Base-by-base conservation (phyloP, 1,140 invertebrate species). In the Atta cephalotes region DNA sequence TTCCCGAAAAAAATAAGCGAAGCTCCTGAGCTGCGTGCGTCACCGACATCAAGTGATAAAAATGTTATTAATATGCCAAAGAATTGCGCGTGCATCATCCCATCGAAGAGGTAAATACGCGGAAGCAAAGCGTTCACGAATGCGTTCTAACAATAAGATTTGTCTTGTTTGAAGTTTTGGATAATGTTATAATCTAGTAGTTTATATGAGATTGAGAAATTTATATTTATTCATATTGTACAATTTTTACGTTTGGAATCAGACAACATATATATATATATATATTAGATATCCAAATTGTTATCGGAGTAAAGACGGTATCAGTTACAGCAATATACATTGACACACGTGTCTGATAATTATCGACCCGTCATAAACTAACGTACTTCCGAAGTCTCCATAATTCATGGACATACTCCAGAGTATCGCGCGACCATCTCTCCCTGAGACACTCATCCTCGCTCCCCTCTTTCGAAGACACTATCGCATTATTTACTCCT, bases 401-500 rank as follows among this genome's bases (percentile, higher is more conserved):
- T 84, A 84, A 84, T 84, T 84, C 56, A 84, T 74, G 70, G 70
- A 28, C 39, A 45, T 62, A 74, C 28, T 84, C 80, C 70, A 56
- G 88, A 85, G 70, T 85, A 88, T 89, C 86, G 88, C 74, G 70
- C 81, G 39, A 25, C 51, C 51, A 62, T 63, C 63, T 72, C 72
- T 88, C 49, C 31, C 39, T 45, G 51, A 84, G 80, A 87, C 63
- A 66, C 62, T 9, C 85, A 49, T 72, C 18, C 66, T 25, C 31
- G 49, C 65, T 45, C 70, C 62, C 79, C 62, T 49, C 56, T 58
- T 58, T 63, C 49, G 31, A 21, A 70, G 70, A 84, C 80, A 62
- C 56, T 82, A 89, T 87, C 86, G 70, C 89, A 90, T 90, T 90
- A 90, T 90, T 90, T 90, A 88, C 80, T 90, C 76, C 80, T 90